Conservation (phyloP, 1,140 invertebrate species). For the Bombus terrestris region DNA sequence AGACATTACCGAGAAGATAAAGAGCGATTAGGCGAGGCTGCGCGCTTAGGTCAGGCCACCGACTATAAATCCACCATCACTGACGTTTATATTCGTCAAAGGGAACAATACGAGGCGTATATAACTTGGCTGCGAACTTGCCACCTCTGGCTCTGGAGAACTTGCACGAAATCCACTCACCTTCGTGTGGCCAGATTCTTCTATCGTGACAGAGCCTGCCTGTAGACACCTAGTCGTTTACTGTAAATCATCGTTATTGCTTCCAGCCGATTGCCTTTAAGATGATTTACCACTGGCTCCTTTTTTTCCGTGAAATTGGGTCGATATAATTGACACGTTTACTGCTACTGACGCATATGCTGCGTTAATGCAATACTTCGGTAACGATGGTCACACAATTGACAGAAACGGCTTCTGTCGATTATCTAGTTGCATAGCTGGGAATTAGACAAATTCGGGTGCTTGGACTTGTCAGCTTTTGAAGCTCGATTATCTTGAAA, state of each 20-base stretch:
- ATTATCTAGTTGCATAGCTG: no score
- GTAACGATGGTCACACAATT: no score
- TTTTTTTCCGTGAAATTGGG: neutral
- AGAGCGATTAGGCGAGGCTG: constrained; percentile 37
- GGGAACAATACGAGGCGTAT: constrained; percentile 78
- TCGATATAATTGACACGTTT: neutral
- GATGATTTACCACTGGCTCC: constrained; percentile 43
- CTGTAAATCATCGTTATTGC: constrained; percentile 60
- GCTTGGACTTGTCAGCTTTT: no score
- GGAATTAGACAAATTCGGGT: accelerated
- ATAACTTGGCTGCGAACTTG: constrained; percentile 73
- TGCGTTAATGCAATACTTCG: no score
- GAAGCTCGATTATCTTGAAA: no score
- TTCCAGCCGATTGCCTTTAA: constrained; percentile 56
- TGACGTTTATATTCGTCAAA: constrained; percentile 81
- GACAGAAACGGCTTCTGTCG: no score
- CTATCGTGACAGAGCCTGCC: constrained; percentile 22
- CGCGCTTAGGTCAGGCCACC: constrained; percentile 67
- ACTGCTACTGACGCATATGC: no score
- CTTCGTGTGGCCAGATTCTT: constrained; percentile 26
- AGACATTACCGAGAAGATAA: constrained; percentile 59
- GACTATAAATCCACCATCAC: constrained; percentile 73
- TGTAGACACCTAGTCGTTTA: constrained; percentile 59
- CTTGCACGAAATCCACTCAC: constrained; percentile 52
- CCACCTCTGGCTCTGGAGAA: constrained; percentile 43